Base-by-base conservation (phyloP, 2,888 invertebrate genomes). In the Heliconius ethilla region DNA sequence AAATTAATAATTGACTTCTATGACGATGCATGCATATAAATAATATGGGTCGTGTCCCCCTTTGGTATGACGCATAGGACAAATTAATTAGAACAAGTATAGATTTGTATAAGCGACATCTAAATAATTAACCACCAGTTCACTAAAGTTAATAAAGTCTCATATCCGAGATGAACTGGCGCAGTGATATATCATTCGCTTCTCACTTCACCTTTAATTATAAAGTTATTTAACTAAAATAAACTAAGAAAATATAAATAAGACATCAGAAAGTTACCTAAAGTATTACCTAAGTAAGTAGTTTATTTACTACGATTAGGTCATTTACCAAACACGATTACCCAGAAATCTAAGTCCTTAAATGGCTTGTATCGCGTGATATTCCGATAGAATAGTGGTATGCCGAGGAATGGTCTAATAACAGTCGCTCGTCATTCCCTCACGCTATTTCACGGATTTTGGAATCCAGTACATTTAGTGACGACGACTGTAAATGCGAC, bases 301-400 rank as follows among this genome's bases (percentile, higher is more conserved):
- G 10, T 63, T 63, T 27, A 78, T 76, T 74, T 62, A 67, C 22
- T 9, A 25, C 1, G 9, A 25, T 66, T 25, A 66, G 25, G 37
- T n/a, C 27, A 37, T 74, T 74, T 65, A 65, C 45, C 22, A 63
- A 59, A 63, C 62, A 37, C 45, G 29, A 65, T 79, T 74, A 75
- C 59, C 40, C 18, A 37, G 25, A 59, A 78, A 75, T 45, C 62
- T 59, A 29, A 72, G 78, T 29, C 27, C 75, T 25, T 18, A 78
- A 75, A 78, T 59, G 63, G 62, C 62, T 45, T 25, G 37, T 25
- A 75, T 78, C 78, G 75, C 78, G 78, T 75, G 75, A 59, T 59
- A 33, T 22, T 45, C 27, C 10, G 45, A 75, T 76, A 75, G 59
- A 75, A 76, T 72, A 59, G 69, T 70, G 70, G 66, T 75, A 33